Evolutionary conservation across 2,888 invertebrate species (phyloP).

Genomic region (Drosophila seclusa): DNA sequence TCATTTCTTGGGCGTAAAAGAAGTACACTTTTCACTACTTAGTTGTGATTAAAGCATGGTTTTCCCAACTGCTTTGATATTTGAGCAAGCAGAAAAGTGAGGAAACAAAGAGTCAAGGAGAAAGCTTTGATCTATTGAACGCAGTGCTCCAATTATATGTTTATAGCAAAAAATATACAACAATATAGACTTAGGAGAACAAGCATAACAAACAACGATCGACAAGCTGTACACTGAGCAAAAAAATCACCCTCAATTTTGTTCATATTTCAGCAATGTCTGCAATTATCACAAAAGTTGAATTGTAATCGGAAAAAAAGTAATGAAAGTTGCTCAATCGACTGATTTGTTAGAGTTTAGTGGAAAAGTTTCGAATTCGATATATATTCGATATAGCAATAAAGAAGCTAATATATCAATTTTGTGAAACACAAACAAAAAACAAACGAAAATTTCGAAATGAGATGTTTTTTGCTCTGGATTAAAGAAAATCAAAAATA

Average conservation of each 20-base stretch:
- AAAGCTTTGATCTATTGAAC: not conserved
- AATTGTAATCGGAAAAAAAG: not conserved
- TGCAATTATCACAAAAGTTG: not conserved
- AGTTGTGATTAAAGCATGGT: not conserved
- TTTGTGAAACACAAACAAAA: not conserved
- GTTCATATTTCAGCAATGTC: not conserved
- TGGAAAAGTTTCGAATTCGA: not conserved
- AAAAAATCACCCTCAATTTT: not conserved
- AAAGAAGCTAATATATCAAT: not conserved
- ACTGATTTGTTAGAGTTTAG: not conserved
- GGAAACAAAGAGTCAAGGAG: not conserved
- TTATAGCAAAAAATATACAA: not conserved
- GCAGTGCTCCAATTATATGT: conserved; percentile 14
- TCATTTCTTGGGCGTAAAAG: not conserved
- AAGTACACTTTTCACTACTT: not conserved
- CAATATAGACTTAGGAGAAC: not conserved
- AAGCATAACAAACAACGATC: not conserved
- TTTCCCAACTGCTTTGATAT: not conserved
- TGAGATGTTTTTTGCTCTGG: not conserved
- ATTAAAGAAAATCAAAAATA: not conserved
- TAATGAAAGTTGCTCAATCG: not conserved
- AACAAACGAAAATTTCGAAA: not conserved
- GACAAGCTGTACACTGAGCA: not conserved
- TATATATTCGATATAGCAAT: too few relatives aligned
- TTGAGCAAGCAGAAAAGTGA: not conserved